Conservation (phyloP, 2,888 invertebrate genomes). For the Ferrisia virgata region DNA sequence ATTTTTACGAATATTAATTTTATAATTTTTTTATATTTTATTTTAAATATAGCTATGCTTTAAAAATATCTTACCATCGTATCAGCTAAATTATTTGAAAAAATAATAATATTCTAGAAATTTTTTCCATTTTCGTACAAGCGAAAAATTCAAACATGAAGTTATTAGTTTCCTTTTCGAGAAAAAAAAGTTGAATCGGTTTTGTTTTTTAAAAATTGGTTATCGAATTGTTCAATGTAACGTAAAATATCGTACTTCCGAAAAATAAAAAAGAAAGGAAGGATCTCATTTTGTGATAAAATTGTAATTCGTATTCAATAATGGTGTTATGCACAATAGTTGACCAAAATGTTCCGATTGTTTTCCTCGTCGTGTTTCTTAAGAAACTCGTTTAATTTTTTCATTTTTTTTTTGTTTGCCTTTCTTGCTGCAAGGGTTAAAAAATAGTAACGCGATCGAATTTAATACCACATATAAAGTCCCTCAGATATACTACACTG, state of each 20-base stretch:
- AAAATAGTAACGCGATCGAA: background rate
- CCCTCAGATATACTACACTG: background rate
- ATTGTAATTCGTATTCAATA: constrained; percentile 9
- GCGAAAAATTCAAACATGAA: background rate
- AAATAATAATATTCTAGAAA: too few species aligned
- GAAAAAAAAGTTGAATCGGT: background rate
- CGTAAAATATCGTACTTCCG: background rate
- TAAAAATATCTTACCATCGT: too few species aligned
- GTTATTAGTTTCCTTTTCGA: background rate
- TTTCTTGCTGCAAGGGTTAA: background rate
- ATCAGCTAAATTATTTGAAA: too few species aligned
- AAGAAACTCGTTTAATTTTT: background rate
- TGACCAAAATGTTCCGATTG: background rate
- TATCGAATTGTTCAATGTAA: background rate
- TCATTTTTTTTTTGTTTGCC: background rate
- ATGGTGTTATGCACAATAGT: background rate
- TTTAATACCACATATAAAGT: background rate
- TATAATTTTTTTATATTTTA: too few species aligned
- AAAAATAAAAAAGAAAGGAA: background rate
- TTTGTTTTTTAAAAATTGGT: background rate
- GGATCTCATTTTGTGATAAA: background rate
- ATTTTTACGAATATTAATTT: too few species aligned
- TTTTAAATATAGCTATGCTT: too few species aligned
- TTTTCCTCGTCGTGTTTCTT: background rate
- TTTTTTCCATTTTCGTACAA: background rate